A percentile compares a stretch with the other conserved stretches of the same genome.
Conservation (phyloP, 2,113 vertebrate species). For the Sinocyclocheilus anophthalmus region DNA sequence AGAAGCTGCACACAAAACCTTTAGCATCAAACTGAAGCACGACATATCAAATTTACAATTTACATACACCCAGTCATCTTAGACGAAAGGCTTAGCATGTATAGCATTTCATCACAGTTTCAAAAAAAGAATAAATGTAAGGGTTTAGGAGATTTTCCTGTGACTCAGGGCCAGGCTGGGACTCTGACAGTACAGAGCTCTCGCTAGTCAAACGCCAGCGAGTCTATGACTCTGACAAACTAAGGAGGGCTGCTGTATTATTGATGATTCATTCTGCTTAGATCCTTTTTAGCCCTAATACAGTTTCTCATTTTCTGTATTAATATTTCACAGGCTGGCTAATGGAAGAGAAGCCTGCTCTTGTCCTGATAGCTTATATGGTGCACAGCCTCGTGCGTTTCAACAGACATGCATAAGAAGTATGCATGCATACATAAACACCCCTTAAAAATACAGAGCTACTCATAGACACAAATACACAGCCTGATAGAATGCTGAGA, state of each 20-base stretch:
- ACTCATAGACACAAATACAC: background rate
- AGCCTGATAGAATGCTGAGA: background rate
- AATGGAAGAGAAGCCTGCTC: slow-evolving; percentile 31
- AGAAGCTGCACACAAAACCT: background rate
- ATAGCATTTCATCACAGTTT: background rate
- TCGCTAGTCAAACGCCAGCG: background rate
- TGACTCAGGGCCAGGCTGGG: slow-evolving; percentile 4
- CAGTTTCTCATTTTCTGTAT: slow-evolving; percentile 45
- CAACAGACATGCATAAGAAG: background rate
- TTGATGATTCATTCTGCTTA: slow-evolving; percentile 47
- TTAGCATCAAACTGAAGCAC: background rate
- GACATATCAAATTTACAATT: slow-evolving; percentile 17
- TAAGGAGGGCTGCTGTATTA: slow-evolving; percentile 34
- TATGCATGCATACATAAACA: slow-evolving; percentile 10
- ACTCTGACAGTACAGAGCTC: slow-evolving; percentile 12
- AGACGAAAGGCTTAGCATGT: background rate
- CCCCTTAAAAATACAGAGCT: background rate
- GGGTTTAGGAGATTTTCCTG: slow-evolving; percentile 15
- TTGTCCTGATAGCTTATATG: background rate
- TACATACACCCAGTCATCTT: background rate
- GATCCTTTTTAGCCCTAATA: slow-evolving; percentile 48
- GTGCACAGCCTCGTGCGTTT: background rate
- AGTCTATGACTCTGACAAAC: slow-evolving; percentile 15
- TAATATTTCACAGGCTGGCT: slow-evolving; percentile 43
- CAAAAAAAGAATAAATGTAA: background rate